These are phyloP conservation scores for Latheticus oryzae DNA, from an alignment of 2,888 invertebrate genomes.

Conservation along the genomic window DNA sequence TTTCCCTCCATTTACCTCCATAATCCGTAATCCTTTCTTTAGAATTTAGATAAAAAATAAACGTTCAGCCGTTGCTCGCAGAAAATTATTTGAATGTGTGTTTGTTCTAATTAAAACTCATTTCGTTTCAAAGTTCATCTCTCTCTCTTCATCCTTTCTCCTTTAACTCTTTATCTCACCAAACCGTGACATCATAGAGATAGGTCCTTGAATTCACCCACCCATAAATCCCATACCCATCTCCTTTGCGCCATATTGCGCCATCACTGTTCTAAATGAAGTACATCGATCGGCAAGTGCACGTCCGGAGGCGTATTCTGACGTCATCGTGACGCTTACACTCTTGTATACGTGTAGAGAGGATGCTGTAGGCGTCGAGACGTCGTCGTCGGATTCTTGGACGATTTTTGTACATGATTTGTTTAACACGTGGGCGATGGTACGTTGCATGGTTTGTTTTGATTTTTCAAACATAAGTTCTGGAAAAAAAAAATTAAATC, in stretches of 20 bases:
- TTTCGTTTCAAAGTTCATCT: no score
- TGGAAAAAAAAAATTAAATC: no score
- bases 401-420: slow-evolving; percentile 4
- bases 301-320: slow-evolving; percentile 28
- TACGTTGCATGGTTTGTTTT: slow-evolving; percentile 6
- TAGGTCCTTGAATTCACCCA: background rate
- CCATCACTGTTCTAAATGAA: slow-evolving; percentile 3
- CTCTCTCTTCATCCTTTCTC: no score
- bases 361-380: slow-evolving; percentile 21
- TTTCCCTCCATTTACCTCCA: no score
- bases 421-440: slow-evolving; percentile 6
- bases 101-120: no score
- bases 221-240: background rate
- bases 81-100: no score
- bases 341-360: background rate
- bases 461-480: background rate
- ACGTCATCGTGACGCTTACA: slow-evolving; percentile 33
- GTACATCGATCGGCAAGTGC: slow-evolving; percentile 17
- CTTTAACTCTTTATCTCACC: no score
- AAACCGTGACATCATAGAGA: no score
- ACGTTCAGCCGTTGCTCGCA: no score
- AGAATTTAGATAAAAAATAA: no score
- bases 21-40: no score
- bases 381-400: slow-evolving; percentile 9
- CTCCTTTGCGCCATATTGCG: slow-evolving; percentile 22